phyloP scores from a whole-genome alignment of 2,888 invertebrate species.

The Campoletis raptor region DNA sequence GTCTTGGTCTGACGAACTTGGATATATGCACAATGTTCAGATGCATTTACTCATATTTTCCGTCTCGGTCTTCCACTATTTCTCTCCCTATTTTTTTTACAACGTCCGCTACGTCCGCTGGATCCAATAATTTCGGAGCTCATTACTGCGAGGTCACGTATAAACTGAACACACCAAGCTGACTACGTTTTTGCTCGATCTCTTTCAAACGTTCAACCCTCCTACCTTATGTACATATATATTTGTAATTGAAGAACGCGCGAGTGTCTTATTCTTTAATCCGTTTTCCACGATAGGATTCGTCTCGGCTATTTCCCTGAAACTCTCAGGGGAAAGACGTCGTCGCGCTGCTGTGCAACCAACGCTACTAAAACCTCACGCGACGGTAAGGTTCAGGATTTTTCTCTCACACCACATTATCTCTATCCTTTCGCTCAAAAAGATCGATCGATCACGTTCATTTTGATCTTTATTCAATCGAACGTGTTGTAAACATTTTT shows the following conservation, averaged over 20 bases:
- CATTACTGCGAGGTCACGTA: conserved; percentile 67
- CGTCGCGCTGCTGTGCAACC: not conserved
- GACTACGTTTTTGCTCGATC: not conserved
- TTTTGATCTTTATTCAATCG: not conserved
- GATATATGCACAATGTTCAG: conserved; percentile 32
- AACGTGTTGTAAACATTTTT: not conserved
- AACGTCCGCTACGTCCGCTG: conserved; percentile 23
- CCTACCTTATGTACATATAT: not conserved
- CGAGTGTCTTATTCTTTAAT: not conserved
- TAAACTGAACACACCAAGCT: conserved; percentile 34
- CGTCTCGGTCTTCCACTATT: conserved; percentile 7
- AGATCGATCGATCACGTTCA: not conserved
- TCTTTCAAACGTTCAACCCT: not conserved
- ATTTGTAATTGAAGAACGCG: not conserved
- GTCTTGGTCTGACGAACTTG: conserved; percentile 1
- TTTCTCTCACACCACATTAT: not conserved
- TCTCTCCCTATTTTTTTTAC: conserved; percentile 35
- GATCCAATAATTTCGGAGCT: conserved; percentile 57
- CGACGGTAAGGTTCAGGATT: not conserved
- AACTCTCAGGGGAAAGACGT: not conserved
- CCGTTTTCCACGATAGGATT: conserved; percentile 5
- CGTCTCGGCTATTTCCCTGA: not conserved
- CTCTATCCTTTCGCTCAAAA: not conserved
- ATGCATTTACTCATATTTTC: conserved; percentile 46
- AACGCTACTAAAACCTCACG: not conserved